phyloP scores from a whole-genome alignment of 2,113 vertebrate genomes.

The Capra hircus region DNA sequence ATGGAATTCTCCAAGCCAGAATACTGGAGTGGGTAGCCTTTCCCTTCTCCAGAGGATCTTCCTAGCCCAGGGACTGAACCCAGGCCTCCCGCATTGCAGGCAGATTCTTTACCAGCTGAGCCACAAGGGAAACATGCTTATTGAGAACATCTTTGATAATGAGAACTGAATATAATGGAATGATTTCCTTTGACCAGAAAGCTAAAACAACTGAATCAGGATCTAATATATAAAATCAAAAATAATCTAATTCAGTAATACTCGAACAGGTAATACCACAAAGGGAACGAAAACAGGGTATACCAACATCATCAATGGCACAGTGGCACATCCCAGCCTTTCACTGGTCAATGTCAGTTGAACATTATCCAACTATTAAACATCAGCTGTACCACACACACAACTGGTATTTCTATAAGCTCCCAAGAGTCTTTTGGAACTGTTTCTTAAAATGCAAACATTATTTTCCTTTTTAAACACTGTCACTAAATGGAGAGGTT shows the following conservation, averaged over 20 bases:
- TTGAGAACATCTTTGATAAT: not conserved
- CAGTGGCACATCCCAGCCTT: not conserved
- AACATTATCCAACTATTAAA: not conserved
- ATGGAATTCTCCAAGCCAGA: not conserved
- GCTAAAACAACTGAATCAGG: not conserved
- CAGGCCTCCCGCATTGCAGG: not conserved
- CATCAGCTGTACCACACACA: not conserved
- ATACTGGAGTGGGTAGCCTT: not conserved
- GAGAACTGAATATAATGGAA: not conserved
- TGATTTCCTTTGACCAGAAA: not conserved
- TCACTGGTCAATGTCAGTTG: not conserved
- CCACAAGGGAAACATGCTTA: not conserved
- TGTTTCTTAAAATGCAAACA: not conserved
- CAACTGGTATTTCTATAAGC: not conserved
- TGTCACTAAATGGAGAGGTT: constrained; percentile 33
- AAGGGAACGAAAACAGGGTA: not conserved
- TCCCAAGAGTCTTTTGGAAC: not conserved
- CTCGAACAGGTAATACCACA: not conserved
- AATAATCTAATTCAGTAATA: not conserved
- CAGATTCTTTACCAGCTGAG: not conserved
- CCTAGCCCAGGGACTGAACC: not conserved
- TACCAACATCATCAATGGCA: not conserved
- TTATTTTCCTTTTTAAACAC: constrained; percentile 3
- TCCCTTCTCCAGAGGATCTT: not conserved
- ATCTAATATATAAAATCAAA: not conserved